phyloP scores from a whole-genome alignment of 2,888 invertebrate species.

The Luperina nickerlii region DNA sequence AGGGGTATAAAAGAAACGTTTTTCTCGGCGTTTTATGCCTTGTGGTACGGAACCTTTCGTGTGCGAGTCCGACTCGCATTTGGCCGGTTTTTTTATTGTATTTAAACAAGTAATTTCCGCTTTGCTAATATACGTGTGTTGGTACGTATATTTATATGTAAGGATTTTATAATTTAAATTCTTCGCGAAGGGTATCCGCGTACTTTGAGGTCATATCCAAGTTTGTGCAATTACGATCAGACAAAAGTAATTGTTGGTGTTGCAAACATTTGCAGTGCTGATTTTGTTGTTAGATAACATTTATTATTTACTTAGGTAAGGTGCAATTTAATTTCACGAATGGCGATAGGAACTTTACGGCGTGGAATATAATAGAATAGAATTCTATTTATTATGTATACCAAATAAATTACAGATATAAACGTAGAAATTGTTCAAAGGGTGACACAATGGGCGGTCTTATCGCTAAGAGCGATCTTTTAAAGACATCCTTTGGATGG shows the following conservation, averaged over 20 bases:
- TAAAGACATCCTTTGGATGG: not conserved
- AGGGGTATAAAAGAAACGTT: too few species aligned
- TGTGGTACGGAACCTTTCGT: too few species aligned
- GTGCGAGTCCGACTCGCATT: too few species aligned
- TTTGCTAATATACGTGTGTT: slow-evolving; percentile 24
- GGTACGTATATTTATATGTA: slow-evolving; percentile 14
- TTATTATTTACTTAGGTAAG: not conserved
- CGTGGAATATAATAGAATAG: not conserved
- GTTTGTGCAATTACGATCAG: slow-evolving; percentile 23
- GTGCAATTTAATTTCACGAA: not conserved
- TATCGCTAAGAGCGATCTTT: too few species aligned
- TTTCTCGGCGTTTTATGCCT: too few species aligned
- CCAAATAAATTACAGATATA: not conserved
- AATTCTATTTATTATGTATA: not conserved
- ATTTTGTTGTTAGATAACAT: slow-evolving; percentile 35
- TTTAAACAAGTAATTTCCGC: slow-evolving; percentile 43
- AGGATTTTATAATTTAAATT: slow-evolving; percentile 40
- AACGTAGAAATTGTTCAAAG: not conserved
- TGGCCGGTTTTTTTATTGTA: slow-evolving; percentile 20
- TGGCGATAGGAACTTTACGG: too few species aligned
- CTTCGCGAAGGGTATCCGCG: slow-evolving; percentile 45
- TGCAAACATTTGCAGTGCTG: slow-evolving; percentile 33
- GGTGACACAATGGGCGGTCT: not conserved
- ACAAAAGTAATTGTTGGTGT: slow-evolving; percentile 25
- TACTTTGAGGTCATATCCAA: slow-evolving; percentile 42